Conservation (phyloP, 2,888 invertebrate genomes). For the Tenthredo amoena region DNA sequence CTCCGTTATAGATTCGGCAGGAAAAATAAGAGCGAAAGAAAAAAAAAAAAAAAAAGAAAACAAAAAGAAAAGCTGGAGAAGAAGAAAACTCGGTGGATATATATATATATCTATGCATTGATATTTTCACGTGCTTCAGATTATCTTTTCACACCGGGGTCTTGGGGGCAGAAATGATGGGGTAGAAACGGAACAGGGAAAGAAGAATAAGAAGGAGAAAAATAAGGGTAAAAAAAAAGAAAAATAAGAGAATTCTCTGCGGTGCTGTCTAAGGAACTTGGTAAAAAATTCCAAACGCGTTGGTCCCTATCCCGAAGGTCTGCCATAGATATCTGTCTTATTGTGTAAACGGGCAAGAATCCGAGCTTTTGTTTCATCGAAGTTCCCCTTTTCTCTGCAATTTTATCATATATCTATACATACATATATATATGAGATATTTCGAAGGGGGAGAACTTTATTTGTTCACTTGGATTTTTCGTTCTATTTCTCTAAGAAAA, state of each 20-base stretch:
- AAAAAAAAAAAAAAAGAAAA: background rate
- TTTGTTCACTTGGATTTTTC: background rate
- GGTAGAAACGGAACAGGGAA: slow-evolving; percentile 24
- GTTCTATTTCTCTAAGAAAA: background rate
- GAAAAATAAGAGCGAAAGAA: background rate
- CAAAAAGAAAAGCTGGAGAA: background rate
- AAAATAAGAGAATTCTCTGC: slow-evolving; percentile 12
- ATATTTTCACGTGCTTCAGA: slow-evolving; percentile 29
- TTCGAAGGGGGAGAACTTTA: background rate
- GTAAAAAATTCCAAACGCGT: slow-evolving; percentile 59
- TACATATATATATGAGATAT: background rate
- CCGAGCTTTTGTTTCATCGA: slow-evolving; percentile 10
- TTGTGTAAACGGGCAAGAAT: slow-evolving; percentile 33
- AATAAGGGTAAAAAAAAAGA: slow-evolving; percentile 34
- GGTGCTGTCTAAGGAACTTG: slow-evolving; percentile 18
- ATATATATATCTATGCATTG: background rate
- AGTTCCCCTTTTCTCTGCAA: background rate
- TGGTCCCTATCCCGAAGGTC: slow-evolving; percentile 16
- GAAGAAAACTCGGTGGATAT: background rate
- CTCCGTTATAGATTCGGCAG: background rate
- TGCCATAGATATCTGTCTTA: slow-evolving; percentile 14
- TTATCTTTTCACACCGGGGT: background rate
- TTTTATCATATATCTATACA: background rate
- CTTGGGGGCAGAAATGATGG: background rate
- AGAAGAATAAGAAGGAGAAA: background rate